These are phyloP conservation scores for Aspidiotus rigidus DNA, from an alignment of 2,888 invertebrate species.

Conservation along the genomic window DNA sequence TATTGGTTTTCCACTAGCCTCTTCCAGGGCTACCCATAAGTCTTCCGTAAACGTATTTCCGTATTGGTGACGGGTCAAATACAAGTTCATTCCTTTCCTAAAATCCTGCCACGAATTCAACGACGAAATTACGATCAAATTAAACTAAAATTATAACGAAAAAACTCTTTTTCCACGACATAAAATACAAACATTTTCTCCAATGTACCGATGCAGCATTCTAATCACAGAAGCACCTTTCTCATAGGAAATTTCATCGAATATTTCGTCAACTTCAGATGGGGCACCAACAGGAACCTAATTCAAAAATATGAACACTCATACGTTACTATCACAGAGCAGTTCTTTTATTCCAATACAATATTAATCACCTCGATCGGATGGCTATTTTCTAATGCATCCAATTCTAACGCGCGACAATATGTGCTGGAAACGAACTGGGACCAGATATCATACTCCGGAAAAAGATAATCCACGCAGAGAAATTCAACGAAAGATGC, in stretches of 20 bases:
- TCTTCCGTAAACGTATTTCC: conserved; percentile 88
- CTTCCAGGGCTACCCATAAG: conserved; percentile 80
- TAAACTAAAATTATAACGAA: background rate
- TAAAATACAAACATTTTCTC: conserved; percentile 55
- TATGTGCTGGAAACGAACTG: conserved; percentile 88
- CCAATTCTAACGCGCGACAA: conserved; percentile 73
- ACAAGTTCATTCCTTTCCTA: conserved; percentile 82
- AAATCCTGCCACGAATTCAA: conserved; percentile 54
- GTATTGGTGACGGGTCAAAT: conserved; percentile 76
- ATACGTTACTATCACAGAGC: too few relatives aligned
- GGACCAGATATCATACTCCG: conserved; percentile 94
- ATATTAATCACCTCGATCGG: conserved; percentile 70
- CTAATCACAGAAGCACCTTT: conserved; percentile 91
- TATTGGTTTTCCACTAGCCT: conserved; percentile 82
- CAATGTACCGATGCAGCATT: conserved; percentile 89
- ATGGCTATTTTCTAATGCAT: conserved; percentile 83
- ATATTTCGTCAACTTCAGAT: conserved; percentile 92
- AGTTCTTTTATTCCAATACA: too few relatives aligned
- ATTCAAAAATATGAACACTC: too few relatives aligned
- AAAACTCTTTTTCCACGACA: too few relatives aligned
- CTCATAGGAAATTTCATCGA: conserved; percentile 93
- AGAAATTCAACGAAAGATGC: conserved; percentile 93
- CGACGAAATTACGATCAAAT: background rate
- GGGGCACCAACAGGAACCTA: conserved; percentile 79
- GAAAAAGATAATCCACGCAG: conserved; percentile 84